Percentiles rank a stretch among this genome's conserved stretches.
phyloP scores from a whole-genome alignment of 2,797 vertebrate genomes.

The Pangasius krempfi region DNA sequence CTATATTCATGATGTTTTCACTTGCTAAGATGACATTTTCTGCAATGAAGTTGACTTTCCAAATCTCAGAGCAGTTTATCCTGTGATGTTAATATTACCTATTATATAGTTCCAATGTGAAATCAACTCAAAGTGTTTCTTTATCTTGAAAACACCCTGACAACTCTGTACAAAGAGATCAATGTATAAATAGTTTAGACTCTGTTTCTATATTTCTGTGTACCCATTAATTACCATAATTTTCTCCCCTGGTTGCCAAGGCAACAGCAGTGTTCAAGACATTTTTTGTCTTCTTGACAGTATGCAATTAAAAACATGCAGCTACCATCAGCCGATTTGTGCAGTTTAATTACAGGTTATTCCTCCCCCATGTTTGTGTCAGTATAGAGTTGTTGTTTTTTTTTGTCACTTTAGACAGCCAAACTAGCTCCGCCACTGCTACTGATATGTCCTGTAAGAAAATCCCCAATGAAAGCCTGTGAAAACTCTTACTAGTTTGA shows the following conservation, averaged over 20 bases:
- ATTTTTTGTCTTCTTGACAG: slow-evolving; percentile 44
- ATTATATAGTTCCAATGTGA: not conserved
- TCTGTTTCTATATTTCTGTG: slow-evolving; percentile 33
- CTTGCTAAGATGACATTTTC: too few species aligned
- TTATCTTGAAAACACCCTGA: slow-evolving; percentile 15
- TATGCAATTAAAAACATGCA: slow-evolving; percentile 59
- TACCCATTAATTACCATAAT: slow-evolving; percentile 55
- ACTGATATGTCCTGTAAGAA: slow-evolving; percentile 15
- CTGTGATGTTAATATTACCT: not conserved
- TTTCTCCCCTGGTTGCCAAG: slow-evolving; percentile 56
- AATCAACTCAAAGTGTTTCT: not conserved
- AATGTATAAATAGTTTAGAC: slow-evolving; percentile 47
- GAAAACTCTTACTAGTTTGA: slow-evolving; percentile 10
- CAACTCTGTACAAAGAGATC: slow-evolving; percentile 26
- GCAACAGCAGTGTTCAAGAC: slow-evolving; percentile 45
- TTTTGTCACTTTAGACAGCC: slow-evolving; percentile 26
- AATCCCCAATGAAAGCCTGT: slow-evolving; percentile 27
- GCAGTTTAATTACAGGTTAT: slow-evolving; percentile 52
- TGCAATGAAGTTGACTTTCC: not conserved
- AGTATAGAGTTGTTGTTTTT: not conserved
- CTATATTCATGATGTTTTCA: too few species aligned
- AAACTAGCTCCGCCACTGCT: slow-evolving; percentile 23
- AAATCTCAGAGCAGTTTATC: not conserved
- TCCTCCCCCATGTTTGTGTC: slow-evolving; percentile 30
- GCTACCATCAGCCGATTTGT: slow-evolving; percentile 44